Base-by-base conservation (phyloP, 2,113 vertebrate genomes). In the Solea senegalensis region DNA sequence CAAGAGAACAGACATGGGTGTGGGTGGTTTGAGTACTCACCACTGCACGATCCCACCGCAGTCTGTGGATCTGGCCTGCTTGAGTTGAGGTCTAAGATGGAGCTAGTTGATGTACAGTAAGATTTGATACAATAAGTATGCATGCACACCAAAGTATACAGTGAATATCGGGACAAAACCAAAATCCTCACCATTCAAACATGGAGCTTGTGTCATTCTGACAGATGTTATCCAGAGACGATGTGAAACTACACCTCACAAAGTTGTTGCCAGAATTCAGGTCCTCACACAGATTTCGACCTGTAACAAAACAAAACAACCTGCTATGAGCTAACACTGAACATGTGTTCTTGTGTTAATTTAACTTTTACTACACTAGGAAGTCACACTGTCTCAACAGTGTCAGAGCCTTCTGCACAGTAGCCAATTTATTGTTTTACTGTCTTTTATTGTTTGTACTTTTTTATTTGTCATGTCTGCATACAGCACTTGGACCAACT, bases 101-200 rank as follows among this genome's bases (percentile, higher is more conserved):
- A 81, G 64, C 89, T 65, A 2, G 39, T 1, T 12, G 50, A 44
- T 14, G 16, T 1, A 14, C 10, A 52, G 3, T 6, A 52, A 7
- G 27, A 41, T 67, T 2, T 68, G 63, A 58, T n/a, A 54, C 16
- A 52, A 7, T 15, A 8, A 21, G 0, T 7, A 12, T 14, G 64
- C 7, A 50, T n/a, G 7, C 12, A 69, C 48, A 21, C 26, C 9
- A 2, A 8, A 0, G 12, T 1, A 2, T 14, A 40, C 9, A 44
- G 6, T 52, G 27, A 21, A 1, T 13, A 45, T 2, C n/a, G 11
- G 45, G 4, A 8, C 14, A 41, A 4, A 21, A 21, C 45, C 2
- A 12, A 39, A 0, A 0, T 11, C 21, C 80, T 86, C 83, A 93
- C 91, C 92, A 93, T 44, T 69, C 77, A 4, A 90, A 9, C 4